A percentile compares a stretch with the other conserved stretches of the same genome.
Evolutionary conservation across 2,113 vertebrate genomes (phyloP).

Genomic region (Dromiciops gliroides): DNA sequence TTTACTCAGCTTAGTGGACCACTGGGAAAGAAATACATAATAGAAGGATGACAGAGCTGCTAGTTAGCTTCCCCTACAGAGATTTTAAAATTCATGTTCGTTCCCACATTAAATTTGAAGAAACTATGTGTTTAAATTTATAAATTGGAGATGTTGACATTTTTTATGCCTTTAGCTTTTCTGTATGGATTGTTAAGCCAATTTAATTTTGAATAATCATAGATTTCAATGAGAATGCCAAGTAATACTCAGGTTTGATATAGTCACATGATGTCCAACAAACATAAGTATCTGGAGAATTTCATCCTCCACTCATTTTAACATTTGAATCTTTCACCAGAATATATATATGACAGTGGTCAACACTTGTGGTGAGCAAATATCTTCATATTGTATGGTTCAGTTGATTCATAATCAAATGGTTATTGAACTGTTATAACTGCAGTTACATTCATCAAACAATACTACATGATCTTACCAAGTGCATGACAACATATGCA

Average conservation of each 20-base stretch:
- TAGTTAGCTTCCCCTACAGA: not conserved
- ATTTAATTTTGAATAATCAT: too few species aligned
- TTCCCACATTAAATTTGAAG: not conserved
- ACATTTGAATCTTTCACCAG: not conserved
- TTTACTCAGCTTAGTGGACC: conserved; percentile 51
- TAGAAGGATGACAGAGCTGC: conserved; percentile 14
- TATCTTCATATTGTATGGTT: not conserved
- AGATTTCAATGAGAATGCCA: too few species aligned
- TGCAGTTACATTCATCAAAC: not conserved
- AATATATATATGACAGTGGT: not conserved
- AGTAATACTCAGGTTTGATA: too few species aligned
- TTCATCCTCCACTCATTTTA: not conserved
- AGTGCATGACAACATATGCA: not conserved
- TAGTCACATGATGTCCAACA: too few species aligned
- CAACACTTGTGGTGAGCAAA: not conserved
- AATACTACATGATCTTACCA: not conserved
- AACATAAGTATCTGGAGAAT: too few species aligned
- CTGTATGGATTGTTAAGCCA: too few species aligned
- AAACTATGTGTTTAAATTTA: not conserved
- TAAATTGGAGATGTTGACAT: too few species aligned
- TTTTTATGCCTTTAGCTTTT: too few species aligned
- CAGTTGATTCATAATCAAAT: not conserved
- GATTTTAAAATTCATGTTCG: not conserved
- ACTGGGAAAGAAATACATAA: conserved; percentile 26
- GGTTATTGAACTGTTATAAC: not conserved